phyloP scores from a whole-genome alignment of 1,140 invertebrate genomes.

The Hyles vespertilio region DNA sequence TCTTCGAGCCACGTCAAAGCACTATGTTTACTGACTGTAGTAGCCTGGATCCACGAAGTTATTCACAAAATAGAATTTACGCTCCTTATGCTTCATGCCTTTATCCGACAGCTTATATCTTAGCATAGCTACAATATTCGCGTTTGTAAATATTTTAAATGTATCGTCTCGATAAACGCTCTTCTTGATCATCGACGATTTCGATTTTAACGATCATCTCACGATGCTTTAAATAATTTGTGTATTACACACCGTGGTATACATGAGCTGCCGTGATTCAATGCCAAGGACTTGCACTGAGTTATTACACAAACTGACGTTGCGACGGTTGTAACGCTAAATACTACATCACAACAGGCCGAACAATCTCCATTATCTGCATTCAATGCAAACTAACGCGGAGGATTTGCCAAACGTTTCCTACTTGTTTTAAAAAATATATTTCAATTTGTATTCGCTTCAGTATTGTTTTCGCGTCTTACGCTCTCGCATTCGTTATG shows the following conservation, averaged over 20 bases:
- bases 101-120: too few relatives aligned
- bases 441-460: not conserved
- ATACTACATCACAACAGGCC: not conserved
- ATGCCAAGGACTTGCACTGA: slow-evolving; percentile 12
- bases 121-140: too few relatives aligned
- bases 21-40: too few relatives aligned
- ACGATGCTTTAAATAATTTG: too few relatives aligned
- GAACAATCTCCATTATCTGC: not conserved
- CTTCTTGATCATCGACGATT: too few relatives aligned
- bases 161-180: too few relatives aligned
- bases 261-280: slow-evolving; percentile 9
- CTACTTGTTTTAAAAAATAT: not conserved
- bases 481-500: not conserved
- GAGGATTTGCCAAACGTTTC: not conserved
- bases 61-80: too few relatives aligned
- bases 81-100: too few relatives aligned
- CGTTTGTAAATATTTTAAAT: too few relatives aligned
- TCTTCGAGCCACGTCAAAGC: too few relatives aligned
- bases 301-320: not conserved
- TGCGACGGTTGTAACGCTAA: not conserved
- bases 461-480: not conserved
- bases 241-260: not conserved
- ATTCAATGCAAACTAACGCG: slow-evolving; percentile 5
- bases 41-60: too few relatives aligned
- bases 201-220: too few relatives aligned